phyloP scores from a whole-genome alignment of 2,113 vertebrate species.

The Athene cunicularia region DNA sequence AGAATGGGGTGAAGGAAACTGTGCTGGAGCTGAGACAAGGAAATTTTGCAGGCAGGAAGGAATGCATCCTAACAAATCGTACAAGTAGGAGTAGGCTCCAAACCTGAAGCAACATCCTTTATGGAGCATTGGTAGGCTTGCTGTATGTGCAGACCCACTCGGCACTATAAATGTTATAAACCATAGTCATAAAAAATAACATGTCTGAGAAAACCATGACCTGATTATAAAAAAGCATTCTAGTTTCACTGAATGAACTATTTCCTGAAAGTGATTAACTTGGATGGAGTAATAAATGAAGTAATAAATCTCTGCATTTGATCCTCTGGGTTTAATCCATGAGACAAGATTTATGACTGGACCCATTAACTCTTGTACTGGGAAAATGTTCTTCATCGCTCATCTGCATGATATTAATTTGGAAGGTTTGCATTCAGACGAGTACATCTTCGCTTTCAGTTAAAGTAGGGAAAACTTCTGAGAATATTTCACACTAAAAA shows the following conservation, averaged over 20 bases:
- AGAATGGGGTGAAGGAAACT: background rate
- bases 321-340: conserved; percentile 50
- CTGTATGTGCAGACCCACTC: background rate
- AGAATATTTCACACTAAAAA: background rate
- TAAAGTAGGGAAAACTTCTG: background rate
- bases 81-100: background rate
- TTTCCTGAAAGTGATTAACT: conserved; percentile 60
- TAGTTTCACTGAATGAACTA: conserved; percentile 41
- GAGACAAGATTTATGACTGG: conserved; percentile 52
- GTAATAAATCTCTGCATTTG: conserved; percentile 53
- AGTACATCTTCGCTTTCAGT: background rate
- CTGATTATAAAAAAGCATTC: conserved; percentile 41
- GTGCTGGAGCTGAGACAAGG: background rate
- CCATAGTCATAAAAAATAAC: conserved; percentile 32
- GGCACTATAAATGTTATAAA: background rate
- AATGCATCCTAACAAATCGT: background rate
- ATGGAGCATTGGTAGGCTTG: background rate
- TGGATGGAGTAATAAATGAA: conserved; percentile 50
- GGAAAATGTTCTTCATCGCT: background rate
- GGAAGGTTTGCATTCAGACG: background rate
- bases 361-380: conserved; percentile 28
- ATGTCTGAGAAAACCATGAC: conserved; percentile 44
- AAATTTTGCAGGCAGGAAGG: background rate
- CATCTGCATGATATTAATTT: background rate
- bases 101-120: background rate